These are phyloP conservation scores for Malurus leucopterus DNA, from an alignment of 2,797 vertebrate genomes.

Conservation along the genomic window DNA sequence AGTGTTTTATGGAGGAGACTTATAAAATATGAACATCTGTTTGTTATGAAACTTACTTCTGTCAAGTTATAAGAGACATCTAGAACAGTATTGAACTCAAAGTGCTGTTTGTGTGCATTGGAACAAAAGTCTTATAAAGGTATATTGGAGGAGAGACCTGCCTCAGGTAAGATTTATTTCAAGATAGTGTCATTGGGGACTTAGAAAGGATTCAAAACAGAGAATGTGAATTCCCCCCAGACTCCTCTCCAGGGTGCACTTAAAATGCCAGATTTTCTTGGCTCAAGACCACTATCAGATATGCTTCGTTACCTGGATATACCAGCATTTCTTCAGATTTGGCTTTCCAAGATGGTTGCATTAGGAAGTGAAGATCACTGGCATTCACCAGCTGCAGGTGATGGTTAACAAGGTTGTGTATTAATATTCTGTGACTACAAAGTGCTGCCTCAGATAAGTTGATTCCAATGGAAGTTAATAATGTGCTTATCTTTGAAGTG, in stretches of 20 bases:
- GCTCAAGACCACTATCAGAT: conserved; percentile 25
- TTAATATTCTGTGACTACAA: conserved; percentile 50
- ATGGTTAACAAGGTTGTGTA: conserved; percentile 35
- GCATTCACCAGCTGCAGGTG: conserved; percentile 35
- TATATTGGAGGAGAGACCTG: background rate
- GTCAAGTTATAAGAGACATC: conserved; percentile 28
- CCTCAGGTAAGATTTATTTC: conserved; percentile 25
- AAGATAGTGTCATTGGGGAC: conserved; percentile 12
- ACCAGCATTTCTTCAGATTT: conserved; percentile 35
- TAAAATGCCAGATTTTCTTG: conserved; percentile 38
- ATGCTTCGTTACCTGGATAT: conserved; percentile 49
- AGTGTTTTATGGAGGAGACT: conserved; percentile 29
- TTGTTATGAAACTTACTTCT: conserved; percentile 54
- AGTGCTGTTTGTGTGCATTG: background rate
- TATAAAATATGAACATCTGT: conserved; percentile 57
- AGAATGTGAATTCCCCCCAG: conserved; percentile 9
- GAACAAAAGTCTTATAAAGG: background rate
- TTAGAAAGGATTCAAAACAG: conserved; percentile 27
- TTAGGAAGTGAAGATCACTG: conserved; percentile 50
- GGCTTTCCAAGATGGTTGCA: conserved; percentile 18
- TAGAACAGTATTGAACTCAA: conserved; percentile 30
- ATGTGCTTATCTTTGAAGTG: conserved; percentile 39
- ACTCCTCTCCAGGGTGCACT: conserved; percentile 16
- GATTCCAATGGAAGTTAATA: conserved; percentile 43
- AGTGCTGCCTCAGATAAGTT: conserved; percentile 30